These are phyloP conservation scores for Euglossa dilemma DNA, from an alignment of 1,140 invertebrate genomes.

Conservation along the genomic window DNA sequence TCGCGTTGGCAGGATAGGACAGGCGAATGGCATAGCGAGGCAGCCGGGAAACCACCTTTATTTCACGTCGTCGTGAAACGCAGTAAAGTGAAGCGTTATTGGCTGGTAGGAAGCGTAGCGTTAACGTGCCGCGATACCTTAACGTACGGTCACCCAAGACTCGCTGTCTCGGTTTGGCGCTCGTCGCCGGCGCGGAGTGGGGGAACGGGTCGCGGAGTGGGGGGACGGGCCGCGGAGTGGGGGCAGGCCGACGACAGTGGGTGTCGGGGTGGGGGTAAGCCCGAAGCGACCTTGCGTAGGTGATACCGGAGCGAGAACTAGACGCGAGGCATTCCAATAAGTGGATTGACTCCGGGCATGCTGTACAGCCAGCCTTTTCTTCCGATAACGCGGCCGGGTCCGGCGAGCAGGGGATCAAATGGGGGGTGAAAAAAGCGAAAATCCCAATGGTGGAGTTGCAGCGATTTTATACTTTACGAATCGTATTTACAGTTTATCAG, in stretches of 20 bases:
- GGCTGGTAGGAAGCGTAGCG: slow-evolving; percentile 58
- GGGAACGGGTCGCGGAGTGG: too few relatives aligned
- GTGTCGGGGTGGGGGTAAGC: slow-evolving; percentile 73
- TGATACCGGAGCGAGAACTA: slow-evolving; percentile 67
- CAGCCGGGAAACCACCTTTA: slow-evolving; percentile 54
- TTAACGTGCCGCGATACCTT: slow-evolving; percentile 56
- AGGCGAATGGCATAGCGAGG: slow-evolving; percentile 8
- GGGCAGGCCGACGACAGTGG: slow-evolving; percentile 72
- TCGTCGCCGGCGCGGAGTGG: background rate
- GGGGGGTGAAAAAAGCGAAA: slow-evolving; percentile 5
- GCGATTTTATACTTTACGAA: slow-evolving; percentile 36
- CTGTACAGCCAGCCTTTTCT: slow-evolving; percentile 53
- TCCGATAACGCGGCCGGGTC: slow-evolving; percentile 62
- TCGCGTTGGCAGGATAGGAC: background rate
- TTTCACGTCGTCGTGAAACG: slow-evolving; percentile 66
- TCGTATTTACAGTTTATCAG: slow-evolving; percentile 50
- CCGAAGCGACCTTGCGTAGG: slow-evolving; percentile 64
- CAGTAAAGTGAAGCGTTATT: slow-evolving; percentile 72
- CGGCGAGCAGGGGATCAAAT: slow-evolving; percentile 39
- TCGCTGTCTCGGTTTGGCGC: slow-evolving; percentile 13
- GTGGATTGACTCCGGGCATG: slow-evolving; percentile 75
- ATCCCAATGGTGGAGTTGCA: slow-evolving; percentile 35
- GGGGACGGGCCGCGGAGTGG: too few relatives aligned
- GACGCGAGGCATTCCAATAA: slow-evolving; percentile 75
- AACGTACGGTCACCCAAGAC: slow-evolving; percentile 52